Evolutionary conservation across 2,888 invertebrate genomes (phyloP), one percentile per base, ranked within the genome.

Genomic region (Peribatodes rhomboidaria): DNA sequence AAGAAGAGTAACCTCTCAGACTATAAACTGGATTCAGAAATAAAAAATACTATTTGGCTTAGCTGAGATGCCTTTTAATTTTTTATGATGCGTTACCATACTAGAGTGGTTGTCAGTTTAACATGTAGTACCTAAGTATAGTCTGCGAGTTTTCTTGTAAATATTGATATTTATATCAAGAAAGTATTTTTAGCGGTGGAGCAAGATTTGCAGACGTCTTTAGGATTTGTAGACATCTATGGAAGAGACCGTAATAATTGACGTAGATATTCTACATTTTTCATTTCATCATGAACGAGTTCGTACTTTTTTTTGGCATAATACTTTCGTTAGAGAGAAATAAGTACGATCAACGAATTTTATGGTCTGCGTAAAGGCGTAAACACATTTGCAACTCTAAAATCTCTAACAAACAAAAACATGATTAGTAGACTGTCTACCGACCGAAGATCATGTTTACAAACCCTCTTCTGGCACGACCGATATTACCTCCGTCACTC

Each of bases 361-460:
- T 4, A 27, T 27, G 6, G 27, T 27, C 27, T 27, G 27, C 6
- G 27, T 4, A 27, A 27, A 27, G 13, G 9, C 6, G 27, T 4
- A 27, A 27, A 27, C 10, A 9, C 10, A 3, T 2, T 16, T 18
- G 14, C 16, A 3, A 10, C 16, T 13, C 14, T 18, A 10, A 18
- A 47, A 47, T 31, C 14, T 31, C 27, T 6, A 13, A 20, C 9
- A 20, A 10, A 50, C 52, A 70, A 72, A 72, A 70, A 66, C 53
- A 70, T 50, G 76, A 77, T 74, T 77, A 75, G 77, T 76, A 66
- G 76, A 70, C 71, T 60, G 77, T 77, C 79, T 66, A 61, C 81
- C 83, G 81, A 85, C 76, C 71, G 78, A 85, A 78, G 72, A 62
- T 65, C 74, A 67, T 88, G 87, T 87, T 88, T 87, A 86, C 82